These are phyloP conservation scores for Eublepharis macularius DNA, from an alignment of 2,113 vertebrate species.

Conservation along the genomic window DNA sequence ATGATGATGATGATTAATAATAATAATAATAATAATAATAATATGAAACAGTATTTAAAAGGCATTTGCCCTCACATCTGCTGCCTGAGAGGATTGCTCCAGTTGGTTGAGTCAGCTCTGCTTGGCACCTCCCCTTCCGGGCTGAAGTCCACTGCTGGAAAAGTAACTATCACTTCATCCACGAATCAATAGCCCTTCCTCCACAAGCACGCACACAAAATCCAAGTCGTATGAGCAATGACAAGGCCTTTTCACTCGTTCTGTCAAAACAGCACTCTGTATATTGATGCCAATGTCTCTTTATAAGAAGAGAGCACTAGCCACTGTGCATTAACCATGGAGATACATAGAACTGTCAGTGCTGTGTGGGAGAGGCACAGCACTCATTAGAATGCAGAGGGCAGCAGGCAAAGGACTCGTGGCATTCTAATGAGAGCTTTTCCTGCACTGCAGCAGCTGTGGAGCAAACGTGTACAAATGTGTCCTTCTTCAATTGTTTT, in stretches of 20 bases:
- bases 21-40: too few species aligned
- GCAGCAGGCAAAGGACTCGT: neutral
- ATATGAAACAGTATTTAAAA: too few species aligned
- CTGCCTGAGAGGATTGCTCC: neutral
- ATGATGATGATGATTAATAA: neutral
- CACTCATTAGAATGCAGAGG: slow-evolving; percentile 16
- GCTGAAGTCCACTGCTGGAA: neutral
- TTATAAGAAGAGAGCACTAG: slow-evolving; percentile 17
- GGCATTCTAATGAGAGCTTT: slow-evolving; percentile 26
- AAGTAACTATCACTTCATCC: neutral
- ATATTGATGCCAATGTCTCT: slow-evolving; percentile 30
- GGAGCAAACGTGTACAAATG: neutral
- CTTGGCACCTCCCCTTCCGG: neutral
- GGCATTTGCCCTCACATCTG: too few species aligned
- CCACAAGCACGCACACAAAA: too few species aligned
- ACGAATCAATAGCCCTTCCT: neutral
- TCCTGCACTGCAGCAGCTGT: slow-evolving; percentile 18
- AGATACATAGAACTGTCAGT: slow-evolving; percentile 4
- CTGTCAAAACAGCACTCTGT: slow-evolving; percentile 21
- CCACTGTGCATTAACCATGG: neutral
- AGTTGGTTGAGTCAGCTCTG: neutral
- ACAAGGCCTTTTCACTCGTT: slow-evolving; percentile 5
- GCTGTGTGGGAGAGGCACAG: slow-evolving; percentile 1
- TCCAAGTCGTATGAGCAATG: slow-evolving; percentile 15
- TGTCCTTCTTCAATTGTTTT: neutral